A percentile compares a stretch with the other conserved stretches of the same genome.
Evolutionary conservation across 2,113 vertebrate genomes (phyloP).

Genomic region (Hystrix cristata): DNA sequence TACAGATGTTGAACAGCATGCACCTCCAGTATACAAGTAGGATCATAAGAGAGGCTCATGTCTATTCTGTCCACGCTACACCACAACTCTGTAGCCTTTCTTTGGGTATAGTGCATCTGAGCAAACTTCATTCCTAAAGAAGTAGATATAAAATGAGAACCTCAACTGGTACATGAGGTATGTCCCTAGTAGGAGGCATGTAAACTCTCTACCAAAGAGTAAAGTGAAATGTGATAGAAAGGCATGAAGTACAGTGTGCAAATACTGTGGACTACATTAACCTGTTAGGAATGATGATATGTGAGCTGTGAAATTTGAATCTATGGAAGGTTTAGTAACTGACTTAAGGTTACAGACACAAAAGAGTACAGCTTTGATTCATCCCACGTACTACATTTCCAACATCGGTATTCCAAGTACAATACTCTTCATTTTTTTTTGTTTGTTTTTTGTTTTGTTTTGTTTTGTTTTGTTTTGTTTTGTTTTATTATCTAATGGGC

Average conservation of each 20-base stretch:
- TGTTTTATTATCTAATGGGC: neutral
- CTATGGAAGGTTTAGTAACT: neutral
- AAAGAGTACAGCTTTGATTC: neutral
- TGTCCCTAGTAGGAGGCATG: neutral
- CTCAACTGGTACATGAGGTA: neutral
- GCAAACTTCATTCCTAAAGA: neutral
- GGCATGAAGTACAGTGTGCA: fast-evolving
- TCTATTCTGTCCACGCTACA: fast-evolving
- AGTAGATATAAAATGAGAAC: no score
- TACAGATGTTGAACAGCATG: neutral
- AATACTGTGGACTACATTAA: neutral
- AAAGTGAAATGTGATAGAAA: neutral
- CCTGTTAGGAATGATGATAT: fast-evolving
- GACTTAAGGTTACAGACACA: neutral
- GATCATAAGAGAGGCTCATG: no score
- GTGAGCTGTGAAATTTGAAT: neutral
- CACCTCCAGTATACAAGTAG: neutral
- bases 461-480: neutral
- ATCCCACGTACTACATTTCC: neutral
- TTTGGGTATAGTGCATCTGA: neutral
- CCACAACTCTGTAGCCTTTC: neutral
- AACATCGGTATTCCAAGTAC: neutral
- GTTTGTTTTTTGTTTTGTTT: neutral
- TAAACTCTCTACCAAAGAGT: neutral
- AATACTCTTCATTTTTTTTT: no score